These are phyloP conservation scores for Chanos chanos DNA, from an alignment of 2,797 vertebrate species.

Conservation along the genomic window DNA sequence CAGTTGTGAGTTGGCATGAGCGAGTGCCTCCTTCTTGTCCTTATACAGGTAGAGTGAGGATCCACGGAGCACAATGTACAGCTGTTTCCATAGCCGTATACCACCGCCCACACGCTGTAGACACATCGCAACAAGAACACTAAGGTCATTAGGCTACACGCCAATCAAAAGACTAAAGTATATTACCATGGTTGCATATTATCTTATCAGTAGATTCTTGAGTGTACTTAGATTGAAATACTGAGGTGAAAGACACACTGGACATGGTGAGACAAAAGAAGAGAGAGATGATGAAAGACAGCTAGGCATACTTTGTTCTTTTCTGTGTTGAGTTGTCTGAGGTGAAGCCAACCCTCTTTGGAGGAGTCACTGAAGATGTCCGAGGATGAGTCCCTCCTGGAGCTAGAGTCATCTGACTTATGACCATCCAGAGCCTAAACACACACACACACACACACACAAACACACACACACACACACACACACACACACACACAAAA, in stretches of 20 bases:
- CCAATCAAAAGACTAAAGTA: neutral
- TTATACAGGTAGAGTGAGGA: constrained; percentile 88
- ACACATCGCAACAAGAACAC: neutral
- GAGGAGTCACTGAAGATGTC: constrained; percentile 87
- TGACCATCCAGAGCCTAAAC: constrained; percentile 77
- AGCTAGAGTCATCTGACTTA: constrained; percentile 87
- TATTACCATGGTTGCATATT: too few species aligned
- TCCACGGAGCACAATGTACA: constrained; percentile 89
- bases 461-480: too few species aligned
- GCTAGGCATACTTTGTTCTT: constrained; percentile 85
- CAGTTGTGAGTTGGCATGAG: constrained; percentile 63
- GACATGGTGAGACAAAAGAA: neutral
- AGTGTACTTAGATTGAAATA: neutral
- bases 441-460: too few species aligned
- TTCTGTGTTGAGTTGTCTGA: constrained; percentile 86
- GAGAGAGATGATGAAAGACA: neutral
- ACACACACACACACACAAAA: too few species aligned
- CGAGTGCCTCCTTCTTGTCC: constrained; percentile 85
- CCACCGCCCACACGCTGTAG: constrained; percentile 86
- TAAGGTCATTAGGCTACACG: too few species aligned
- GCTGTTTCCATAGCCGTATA: constrained; percentile 91
- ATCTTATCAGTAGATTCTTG: too few species aligned
- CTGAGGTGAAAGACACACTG: neutral
- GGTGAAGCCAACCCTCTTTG: constrained; percentile 91
- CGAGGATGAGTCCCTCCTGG: constrained; percentile 85